Evolutionary conservation across 2,113 vertebrate genomes (phyloP).

Genomic region (Pomatostomus ruficeps): DNA sequence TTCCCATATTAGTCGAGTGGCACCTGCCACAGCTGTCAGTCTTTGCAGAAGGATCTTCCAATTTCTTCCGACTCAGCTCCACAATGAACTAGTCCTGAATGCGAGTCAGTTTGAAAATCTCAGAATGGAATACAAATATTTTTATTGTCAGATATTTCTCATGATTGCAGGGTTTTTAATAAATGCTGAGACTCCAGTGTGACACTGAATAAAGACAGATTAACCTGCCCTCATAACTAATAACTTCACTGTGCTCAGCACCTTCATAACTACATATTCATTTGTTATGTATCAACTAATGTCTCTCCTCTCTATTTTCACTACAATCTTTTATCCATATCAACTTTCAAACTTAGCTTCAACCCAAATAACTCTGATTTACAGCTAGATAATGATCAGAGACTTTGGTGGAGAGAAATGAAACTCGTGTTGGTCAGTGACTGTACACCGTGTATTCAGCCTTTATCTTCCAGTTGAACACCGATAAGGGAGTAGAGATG

Average conservation of each 20-base stretch:
- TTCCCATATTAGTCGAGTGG: not conserved
- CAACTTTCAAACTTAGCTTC: not conserved
- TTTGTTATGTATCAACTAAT: not conserved
- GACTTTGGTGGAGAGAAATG: not conserved
- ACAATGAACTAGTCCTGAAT: not conserved
- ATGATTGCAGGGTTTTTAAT: not conserved
- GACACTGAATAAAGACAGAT: not conserved
- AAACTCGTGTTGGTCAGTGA: not conserved
- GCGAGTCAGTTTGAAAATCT: not conserved
- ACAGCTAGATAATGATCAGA: not conserved
- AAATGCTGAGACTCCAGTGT: not conserved
- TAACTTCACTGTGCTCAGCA: not conserved
- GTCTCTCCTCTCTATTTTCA: not conserved
- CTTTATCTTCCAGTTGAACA: not conserved
- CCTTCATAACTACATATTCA: not conserved
- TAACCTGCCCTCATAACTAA: not conserved
- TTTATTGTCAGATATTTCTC: not conserved
- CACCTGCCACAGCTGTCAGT: not conserved
- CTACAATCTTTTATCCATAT: not conserved
- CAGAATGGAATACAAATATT: not conserved
- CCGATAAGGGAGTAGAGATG: not conserved
- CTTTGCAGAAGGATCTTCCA: not conserved
- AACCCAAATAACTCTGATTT: not conserved
- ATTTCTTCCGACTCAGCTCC: not conserved
- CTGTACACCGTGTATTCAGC: not conserved